Base-by-base conservation (phyloP, 1,140 invertebrate genomes). In the Parapsyche elsis region DNA sequence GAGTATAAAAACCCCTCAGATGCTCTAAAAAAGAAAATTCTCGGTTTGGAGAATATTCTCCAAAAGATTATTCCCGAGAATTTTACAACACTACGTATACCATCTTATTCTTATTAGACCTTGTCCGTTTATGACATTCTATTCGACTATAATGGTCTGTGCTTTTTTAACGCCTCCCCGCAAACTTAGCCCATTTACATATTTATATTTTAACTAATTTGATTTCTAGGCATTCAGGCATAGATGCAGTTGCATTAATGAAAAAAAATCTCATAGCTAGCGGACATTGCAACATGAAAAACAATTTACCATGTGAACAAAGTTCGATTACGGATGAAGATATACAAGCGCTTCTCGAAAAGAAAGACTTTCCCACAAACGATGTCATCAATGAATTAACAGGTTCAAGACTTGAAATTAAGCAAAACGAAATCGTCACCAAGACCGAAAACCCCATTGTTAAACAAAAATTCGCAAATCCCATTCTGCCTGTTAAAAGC, bases 271-370 rank as follows among this genome's bases (percentile, higher is more conserved):
- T 59, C 38, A 30, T 49, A 21, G 59, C 10, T 24, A 53, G 76
- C 49, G 61, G 38, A 45, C 61, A 80, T 79, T 83, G 81, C 59
- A 78, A 78, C 49, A 21, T 79, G 7, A 26, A 70, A 21, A 80
- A 77, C 71, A 79, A 79, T 67, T 23, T 46, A 57, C 71, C 81
- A 16, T 82, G 81, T 80, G 16, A 21, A 26, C 14, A 16, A 71
- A 61, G 61, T 30, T 9, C 14, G 24, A 24, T 77, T 24, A 46
- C 71, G 9, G 71, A 79, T 57, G 67, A 71, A 24, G 57, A 79
- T 73, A 26, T 81, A 14, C 24, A 49, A 71, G 16, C 16, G 10
- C 49, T 53, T 53, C 10, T 53, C 7, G 38, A 45, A 38, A 26
- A 7, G 4, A 23, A 61, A 9, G 9, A 2, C 14, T 61, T 61